Evolutionary conservation across 2,113 vertebrate species (phyloP).

Genomic region (Sylvilagus bachmani): DNA sequence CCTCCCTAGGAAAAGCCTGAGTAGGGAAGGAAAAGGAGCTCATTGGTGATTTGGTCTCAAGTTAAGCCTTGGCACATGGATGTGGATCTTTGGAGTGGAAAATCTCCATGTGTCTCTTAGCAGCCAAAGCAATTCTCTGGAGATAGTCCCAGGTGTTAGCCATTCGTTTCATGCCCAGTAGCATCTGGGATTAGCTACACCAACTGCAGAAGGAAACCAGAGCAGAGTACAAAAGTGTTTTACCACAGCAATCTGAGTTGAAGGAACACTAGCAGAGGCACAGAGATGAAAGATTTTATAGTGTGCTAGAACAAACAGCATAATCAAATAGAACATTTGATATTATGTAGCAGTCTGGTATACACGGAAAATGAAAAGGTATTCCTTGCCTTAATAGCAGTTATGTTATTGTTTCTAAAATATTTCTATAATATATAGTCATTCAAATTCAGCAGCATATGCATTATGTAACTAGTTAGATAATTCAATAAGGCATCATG

Average conservation of each 20-base stretch:
- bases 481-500: background rate
- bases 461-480: background rate
- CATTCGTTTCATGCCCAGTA: background rate
- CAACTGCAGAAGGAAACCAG: background rate
- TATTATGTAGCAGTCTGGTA: background rate
- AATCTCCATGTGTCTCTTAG: background rate
- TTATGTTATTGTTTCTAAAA: conserved; percentile 9
- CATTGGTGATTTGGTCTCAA: background rate
- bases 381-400: background rate
- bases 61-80: background rate
- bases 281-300: background rate
- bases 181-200: background rate
- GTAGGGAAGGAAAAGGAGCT: background rate
- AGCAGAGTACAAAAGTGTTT: background rate
- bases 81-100: background rate
- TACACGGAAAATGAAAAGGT: background rate
- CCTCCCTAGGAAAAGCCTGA: background rate
- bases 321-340: background rate
- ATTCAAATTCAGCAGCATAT: background rate
- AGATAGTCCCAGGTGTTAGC: background rate
- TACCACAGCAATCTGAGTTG: background rate
- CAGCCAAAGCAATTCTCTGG: background rate
- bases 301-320: background rate
- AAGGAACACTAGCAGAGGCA: background rate
- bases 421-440: background rate